A percentile compares a stretch with the other conserved stretches of the same genome.
Conservation (phyloP, 2,888 invertebrate species). For the Empis livida region DNA sequence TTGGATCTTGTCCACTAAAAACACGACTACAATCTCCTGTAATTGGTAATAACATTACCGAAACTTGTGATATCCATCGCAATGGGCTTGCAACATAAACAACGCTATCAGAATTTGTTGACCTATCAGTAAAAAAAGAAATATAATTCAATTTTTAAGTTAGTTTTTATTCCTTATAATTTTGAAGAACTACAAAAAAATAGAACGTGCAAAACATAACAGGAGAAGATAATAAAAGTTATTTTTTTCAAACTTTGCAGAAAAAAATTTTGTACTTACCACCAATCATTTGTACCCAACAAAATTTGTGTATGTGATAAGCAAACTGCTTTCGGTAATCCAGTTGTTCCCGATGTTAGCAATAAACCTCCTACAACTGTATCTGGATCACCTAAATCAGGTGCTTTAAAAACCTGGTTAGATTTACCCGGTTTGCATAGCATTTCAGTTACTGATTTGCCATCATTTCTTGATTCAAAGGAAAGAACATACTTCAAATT, state of each 20-base stretch:
- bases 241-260: no score
- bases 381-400: background rate
- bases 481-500: constrained; percentile 4
- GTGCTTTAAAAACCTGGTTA: background rate
- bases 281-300: background rate
- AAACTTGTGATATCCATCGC: constrained; percentile 3
- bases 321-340: constrained; percentile 2
- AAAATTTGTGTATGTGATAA: constrained; percentile 1
- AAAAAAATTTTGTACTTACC: background rate
- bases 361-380: background rate
- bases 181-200: no score
- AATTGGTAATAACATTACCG: constrained; percentile 1
- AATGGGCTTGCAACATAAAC: constrained; percentile 3
- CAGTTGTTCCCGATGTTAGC: constrained; percentile 3
- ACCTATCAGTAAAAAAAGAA: background rate
- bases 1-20: background rate
- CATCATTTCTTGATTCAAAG: constrained; percentile 1
- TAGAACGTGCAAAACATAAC: no score
- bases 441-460: background rate
- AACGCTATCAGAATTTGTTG: background rate
- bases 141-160: background rate
- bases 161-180: no score
- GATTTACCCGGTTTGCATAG: background rate
- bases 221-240: no score
- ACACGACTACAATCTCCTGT: background rate